Evolutionary conservation across 2,113 vertebrate genomes (phyloP), one percentile per base, ranked within the genome.

Genomic region (Cheilinus undulatus): DNA sequence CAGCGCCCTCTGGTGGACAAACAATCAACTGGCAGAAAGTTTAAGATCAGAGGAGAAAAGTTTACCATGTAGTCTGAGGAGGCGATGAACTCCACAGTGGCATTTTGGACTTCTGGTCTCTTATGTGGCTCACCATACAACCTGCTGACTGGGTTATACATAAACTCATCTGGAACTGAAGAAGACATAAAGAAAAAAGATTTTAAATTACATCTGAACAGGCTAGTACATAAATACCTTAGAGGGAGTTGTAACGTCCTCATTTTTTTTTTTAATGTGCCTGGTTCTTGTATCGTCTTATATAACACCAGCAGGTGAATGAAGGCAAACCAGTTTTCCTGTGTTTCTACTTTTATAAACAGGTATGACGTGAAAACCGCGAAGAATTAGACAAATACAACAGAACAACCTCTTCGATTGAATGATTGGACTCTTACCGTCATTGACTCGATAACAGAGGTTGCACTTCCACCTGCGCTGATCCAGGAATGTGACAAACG

Each of bases 61-160:
- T 72, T 93, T 90, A 98, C 98, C 98, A 99, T 99, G 72, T 99
- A 99, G 84, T 99, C 98, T 0, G 98, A 99, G 62, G 98, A 99
- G 73, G 97, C 98, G 46, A 99, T 98, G 89, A 99, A 99, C 86
- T 99, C 98, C 79, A 99, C 96, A 0, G 97, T 99, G 82, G 97
- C 93, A 91, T 98, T 99, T 71, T 97, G 97, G 69, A 99, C 97
- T 83, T 99, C 98, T 0, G 98, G 97, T 38, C 97, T 93, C 86
- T 97, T 99, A 82, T 99, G 97, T 24, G 98, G 97, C 34, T 99
- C 98, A 10, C 97, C 98, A 0, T 99, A 99, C 7, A 96, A 98
- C 24, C 96, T 94, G 0, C 96, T 98, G 40, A 99, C 93, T 5
- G 97, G 98, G 80, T 99, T 99, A 87, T 98, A 99, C 97, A 99